Conservation (phyloP, 2,113 vertebrate species). For the Pachycephala philippinensis region DNA sequence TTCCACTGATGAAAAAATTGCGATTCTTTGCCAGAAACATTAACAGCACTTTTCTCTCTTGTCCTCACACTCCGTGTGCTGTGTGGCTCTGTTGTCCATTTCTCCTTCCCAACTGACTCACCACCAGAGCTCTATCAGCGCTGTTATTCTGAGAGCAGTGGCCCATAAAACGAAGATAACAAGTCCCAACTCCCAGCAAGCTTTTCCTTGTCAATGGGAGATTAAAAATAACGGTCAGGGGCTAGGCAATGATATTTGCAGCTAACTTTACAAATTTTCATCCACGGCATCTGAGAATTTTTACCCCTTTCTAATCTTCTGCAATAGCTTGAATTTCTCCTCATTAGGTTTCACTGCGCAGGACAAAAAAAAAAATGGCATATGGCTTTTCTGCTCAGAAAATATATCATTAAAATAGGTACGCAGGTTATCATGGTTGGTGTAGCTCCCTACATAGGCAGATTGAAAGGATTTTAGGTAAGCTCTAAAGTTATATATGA, state of each 20-base stretch:
- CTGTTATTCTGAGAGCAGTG: constrained; percentile 48
- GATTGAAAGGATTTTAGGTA: not conserved
- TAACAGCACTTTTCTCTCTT: not conserved
- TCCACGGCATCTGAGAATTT: constrained; percentile 23
- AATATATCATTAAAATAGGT: constrained; percentile 17
- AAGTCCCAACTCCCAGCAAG: constrained; percentile 58
- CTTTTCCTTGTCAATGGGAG: constrained; percentile 61
- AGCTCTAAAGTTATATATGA: not conserved
- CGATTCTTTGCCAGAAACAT: not conserved
- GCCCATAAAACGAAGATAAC: constrained; percentile 66
- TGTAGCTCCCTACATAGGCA: not conserved
- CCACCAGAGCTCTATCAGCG: not conserved
- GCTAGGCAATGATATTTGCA: constrained; percentile 27
- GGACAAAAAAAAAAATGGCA: constrained; percentile 38
- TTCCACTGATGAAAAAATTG: not conserved
- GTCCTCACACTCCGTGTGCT: not conserved
- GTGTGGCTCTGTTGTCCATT: constrained; percentile 32
- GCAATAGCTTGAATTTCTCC: constrained; percentile 16
- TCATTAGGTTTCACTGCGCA: constrained; percentile 41
- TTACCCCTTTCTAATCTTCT: not conserved
- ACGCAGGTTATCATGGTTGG: not conserved
- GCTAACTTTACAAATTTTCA: constrained; percentile 48
- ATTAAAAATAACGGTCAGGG: constrained; percentile 58
- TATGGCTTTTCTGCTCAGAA: constrained; percentile 21
- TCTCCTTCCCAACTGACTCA: constrained; percentile 18